Evolutionary conservation across 2,113 vertebrate genomes (phyloP).

Genomic region (Alosa alosa): DNA sequence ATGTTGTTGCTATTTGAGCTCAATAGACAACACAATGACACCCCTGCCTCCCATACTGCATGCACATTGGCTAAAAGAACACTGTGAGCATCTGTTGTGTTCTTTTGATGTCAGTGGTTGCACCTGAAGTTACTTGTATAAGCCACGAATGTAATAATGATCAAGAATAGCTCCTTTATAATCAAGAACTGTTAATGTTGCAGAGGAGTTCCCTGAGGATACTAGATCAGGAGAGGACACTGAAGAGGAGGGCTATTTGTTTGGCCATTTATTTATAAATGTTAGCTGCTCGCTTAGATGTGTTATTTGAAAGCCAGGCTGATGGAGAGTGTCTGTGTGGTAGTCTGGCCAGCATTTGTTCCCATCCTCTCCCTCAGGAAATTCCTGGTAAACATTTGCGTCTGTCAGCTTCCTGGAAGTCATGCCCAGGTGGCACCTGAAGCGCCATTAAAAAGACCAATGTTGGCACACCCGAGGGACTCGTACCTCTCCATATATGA

Average conservation of each 20-base stretch:
- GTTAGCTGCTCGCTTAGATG: neutral
- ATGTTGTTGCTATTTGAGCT: neutral
- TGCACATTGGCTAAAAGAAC: neutral
- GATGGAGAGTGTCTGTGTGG: neutral
- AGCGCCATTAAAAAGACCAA: neutral
- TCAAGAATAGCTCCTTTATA: no score
- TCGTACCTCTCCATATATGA: neutral
- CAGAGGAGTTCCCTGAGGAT: neutral
- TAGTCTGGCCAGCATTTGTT: neutral
- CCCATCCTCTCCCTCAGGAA: neutral
- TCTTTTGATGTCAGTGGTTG: no score
- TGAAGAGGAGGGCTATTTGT: neutral
- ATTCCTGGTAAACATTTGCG: constrained; percentile 21
- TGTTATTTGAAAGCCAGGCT: neutral
- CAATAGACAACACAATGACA: no score
- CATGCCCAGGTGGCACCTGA: neutral
- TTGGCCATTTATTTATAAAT: neutral
- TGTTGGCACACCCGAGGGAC: neutral
- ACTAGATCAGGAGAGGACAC: neutral
- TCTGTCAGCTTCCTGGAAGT: constrained; percentile 7
- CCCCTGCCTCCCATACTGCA: no score
- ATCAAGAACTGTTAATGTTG: neutral
- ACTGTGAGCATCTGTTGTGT: no score
- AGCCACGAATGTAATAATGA: no score
- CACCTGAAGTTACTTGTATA: no score